Evolutionary conservation across 2,113 vertebrate genomes (phyloP).

Genomic region (Sander vitreus): DNA sequence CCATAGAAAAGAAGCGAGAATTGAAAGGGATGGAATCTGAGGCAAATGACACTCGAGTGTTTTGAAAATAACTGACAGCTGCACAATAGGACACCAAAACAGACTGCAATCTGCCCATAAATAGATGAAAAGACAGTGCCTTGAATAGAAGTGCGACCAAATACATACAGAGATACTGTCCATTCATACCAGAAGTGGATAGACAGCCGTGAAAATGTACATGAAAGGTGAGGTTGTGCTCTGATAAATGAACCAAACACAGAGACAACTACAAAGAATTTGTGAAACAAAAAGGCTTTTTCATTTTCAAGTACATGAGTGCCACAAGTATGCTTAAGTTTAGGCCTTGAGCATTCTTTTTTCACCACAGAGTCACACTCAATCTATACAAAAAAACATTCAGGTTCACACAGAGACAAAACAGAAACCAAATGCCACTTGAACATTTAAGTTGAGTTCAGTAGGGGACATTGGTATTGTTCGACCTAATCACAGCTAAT

Average conservation of each 20-base stretch:
- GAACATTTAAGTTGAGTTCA: background rate
- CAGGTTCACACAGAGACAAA: slow-evolving; percentile 11
- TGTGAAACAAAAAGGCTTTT: slow-evolving; percentile 51
- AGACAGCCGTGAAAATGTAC: slow-evolving; percentile 77
- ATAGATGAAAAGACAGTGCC: slow-evolving; percentile 69
- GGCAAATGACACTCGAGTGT: slow-evolving; percentile 80
- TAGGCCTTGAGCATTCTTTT: background rate
- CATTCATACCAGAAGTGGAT: slow-evolving; percentile 64
- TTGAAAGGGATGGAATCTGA: slow-evolving; percentile 78
- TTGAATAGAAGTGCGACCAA: slow-evolving; percentile 74
- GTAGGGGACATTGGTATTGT: background rate
- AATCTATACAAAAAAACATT: slow-evolving; percentile 7
- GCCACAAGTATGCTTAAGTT: background rate
- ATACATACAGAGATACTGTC: slow-evolving; percentile 79
- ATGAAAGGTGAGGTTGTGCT: slow-evolving; percentile 67
- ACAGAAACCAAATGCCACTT: slow-evolving; percentile 4
- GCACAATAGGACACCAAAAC: slow-evolving; percentile 79
- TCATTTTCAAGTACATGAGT: slow-evolving; percentile 27
- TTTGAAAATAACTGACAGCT: slow-evolving; percentile 80
- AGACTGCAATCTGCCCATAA: slow-evolving; percentile 74
- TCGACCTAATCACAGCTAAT: background rate
- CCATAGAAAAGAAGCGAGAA: slow-evolving; percentile 61
- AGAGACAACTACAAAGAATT: slow-evolving; percentile 45
- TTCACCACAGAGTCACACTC: background rate
- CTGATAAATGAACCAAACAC: slow-evolving; percentile 68